Base-by-base conservation (phyloP, 2,113 vertebrate genomes). In the Puntigrus tetrazona region DNA sequence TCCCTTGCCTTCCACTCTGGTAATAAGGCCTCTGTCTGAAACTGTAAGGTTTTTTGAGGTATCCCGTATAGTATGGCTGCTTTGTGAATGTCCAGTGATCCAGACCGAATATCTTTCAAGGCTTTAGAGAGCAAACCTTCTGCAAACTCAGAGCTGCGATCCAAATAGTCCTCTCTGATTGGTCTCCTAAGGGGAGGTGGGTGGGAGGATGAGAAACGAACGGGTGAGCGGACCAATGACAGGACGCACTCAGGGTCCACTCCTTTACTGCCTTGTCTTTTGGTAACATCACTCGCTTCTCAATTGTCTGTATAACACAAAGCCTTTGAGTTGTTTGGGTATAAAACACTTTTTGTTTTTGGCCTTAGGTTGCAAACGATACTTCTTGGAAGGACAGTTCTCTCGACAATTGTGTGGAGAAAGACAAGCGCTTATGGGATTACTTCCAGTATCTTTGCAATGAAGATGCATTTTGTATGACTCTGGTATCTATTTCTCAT, bases 191-290 rank as follows among this genome's bases (percentile, higher is more conserved):
- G 97, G 96, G 96, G 96, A 97, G 98, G 98, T 97, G 89, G 93
- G 91, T 94, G 91, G 93, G 92, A 93, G 93, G 93, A 92, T 90
- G 91, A 92, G 94, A 94, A 89, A 89, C 92, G 94, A 89, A 89
- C 90, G 86, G 81, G 84, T 97, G 95, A 97, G 95, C 94, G 95
- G 95, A 96, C 96, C 94, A 95, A 97, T 94, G 97, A 96, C 96
- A 96, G 91, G 96, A 96, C 96, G 97, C 95, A 96, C 95, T 96
- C 95, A 96, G 97, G 98, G 97, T 97, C 98, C 98, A 99, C 97
- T 98, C 97, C 97, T 99, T 99, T 99, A 99, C 87, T 97, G 97
- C 96, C 97, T 99, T 99, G 97, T 93, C 96, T 94, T 97, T 96
- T 94, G 97, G 98, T 99, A 99, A 99, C 98, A 99, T 98, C 97